Conservation (phyloP, 2,888 invertebrate species). For the Cryptus viduatorius region DNA sequence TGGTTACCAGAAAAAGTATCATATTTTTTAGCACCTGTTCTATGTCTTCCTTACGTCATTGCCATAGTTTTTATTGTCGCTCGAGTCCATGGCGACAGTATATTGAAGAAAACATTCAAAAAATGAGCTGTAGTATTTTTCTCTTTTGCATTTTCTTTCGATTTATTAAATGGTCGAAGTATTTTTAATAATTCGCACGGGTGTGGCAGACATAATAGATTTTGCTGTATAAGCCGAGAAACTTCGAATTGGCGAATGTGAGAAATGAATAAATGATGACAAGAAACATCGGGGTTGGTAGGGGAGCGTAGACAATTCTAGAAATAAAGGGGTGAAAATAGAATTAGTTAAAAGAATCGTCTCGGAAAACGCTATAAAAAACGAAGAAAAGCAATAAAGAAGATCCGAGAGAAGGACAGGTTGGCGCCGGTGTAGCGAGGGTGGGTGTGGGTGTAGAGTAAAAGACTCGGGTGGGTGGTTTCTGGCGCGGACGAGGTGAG, state of each 20-base stretch:
- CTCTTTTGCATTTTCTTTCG: not conserved
- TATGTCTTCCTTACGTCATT: not conserved
- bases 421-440: constrained; percentile 48
- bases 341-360: constrained; percentile 4
- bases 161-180: not conserved
- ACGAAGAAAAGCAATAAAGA: constrained; percentile 4
- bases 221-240: not conserved
- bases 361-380: constrained; percentile 5
- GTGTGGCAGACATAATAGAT: not conserved
- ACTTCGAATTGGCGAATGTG: not conserved
- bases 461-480: constrained; percentile 8
- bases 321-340: not conserved
- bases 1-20: not conserved
- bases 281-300: not conserved
- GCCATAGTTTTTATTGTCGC: not conserved
- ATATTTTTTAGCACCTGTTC: not conserved
- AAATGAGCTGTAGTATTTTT: not conserved
- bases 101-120: not conserved
- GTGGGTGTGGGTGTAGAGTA: constrained; percentile 39
- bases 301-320: no score
- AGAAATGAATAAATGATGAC: not conserved
- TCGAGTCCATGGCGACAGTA: not conserved
- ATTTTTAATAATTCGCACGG: not conserved
- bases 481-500: constrained; percentile 44
- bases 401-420: constrained; percentile 6